phyloP scores from a whole-genome alignment of 2,888 invertebrate genomes.

The Fragum sueziense region DNA sequence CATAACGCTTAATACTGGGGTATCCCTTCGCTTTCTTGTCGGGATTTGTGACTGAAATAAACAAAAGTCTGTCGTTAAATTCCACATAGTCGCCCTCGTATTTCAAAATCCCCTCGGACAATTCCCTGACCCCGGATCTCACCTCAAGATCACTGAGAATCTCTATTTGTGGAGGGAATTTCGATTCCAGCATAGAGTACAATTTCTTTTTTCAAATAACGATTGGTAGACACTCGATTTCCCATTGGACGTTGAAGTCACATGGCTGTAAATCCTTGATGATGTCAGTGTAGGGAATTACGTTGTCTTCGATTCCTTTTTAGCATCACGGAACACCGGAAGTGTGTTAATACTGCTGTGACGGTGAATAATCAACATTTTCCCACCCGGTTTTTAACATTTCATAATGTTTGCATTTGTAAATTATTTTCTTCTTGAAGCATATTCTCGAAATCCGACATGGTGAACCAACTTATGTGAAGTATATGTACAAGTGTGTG shows the following conservation, averaged over 20 bases:
- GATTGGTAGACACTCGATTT: constrained; percentile 77
- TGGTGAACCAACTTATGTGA: too few relatives aligned
- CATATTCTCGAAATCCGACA: too few relatives aligned
- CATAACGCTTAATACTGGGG: constrained; percentile 68
- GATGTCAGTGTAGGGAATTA: constrained; percentile 75
- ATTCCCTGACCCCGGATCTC: constrained; percentile 74
- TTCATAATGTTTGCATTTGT: constrained; percentile 74
- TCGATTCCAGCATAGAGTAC: constrained; percentile 77
- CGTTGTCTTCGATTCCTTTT: constrained; percentile 72
- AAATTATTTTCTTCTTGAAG: too few relatives aligned
- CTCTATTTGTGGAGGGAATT: constrained; percentile 78
- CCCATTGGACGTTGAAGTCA: constrained; percentile 78
- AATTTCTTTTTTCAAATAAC: constrained; percentile 77
- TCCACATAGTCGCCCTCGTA: constrained; percentile 78
- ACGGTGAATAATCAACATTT: constrained; percentile 77
- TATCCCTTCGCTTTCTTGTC: constrained; percentile 56
- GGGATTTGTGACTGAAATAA: constrained; percentile 74
- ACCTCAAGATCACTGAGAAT: constrained; percentile 76
- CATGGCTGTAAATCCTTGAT: constrained; percentile 75
- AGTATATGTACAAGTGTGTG: too few relatives aligned
- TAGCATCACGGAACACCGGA: constrained; percentile 77
- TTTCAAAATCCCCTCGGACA: constrained; percentile 79
- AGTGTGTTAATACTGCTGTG: constrained; percentile 76
- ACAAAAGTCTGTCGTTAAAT: constrained; percentile 77
- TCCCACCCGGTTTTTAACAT: constrained; percentile 70